Base-by-base conservation (phyloP, 2,113 vertebrate genomes). In the Halcyon malimbica region DNA sequence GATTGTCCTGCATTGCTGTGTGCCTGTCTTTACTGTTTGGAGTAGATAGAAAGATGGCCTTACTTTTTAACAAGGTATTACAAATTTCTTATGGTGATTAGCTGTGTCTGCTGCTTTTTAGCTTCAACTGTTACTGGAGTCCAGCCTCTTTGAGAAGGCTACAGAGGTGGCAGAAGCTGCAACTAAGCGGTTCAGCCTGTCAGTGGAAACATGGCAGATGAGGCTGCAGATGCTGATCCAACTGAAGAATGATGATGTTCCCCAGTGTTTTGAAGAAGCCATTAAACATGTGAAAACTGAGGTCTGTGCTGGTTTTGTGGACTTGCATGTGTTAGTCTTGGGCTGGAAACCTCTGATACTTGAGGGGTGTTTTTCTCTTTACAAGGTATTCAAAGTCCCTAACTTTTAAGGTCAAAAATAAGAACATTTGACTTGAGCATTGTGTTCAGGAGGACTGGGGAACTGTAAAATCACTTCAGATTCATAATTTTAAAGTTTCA, bases 191-290 rank as follows among this genome's bases (percentile, higher is more conserved):
- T 99, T 98, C 94, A 98, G 97, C 90, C 96, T 97, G 54, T 99
- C 99, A 0, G 96, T 97, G 82, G 95, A 97, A 5, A 95, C 25
- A 23, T 99, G 99, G 99, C 97, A 97, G 92, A 80, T 96, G 91
- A 98, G 98, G 90, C 96, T 99, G 97, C 98, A 93, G 96, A 97
- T 98, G 41, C 94, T 99, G n/a, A 97, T 99, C 51, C 93, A 95
- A 23, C 90, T 98, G 94, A 95, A 98, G 82, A 98, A 96, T 7
- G 87, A 83, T 1, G 91, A 97, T 10, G n/a, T 98, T 26, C 92
- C 77, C 31, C 44, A 14, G 78, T 93, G 97, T 83, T 99, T 99
- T 97, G 98, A 99, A 95, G 98, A 99, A 83, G 99, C 99, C 2
- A 50, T 99, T 71, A 94, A 95, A 54, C 96, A 97, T 1, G 26